Evolutionary conservation across 2,113 vertebrate genomes (phyloP), one percentile per base, ranked within the genome.

Genomic region (Protobothrops flavoviridis): DNA sequence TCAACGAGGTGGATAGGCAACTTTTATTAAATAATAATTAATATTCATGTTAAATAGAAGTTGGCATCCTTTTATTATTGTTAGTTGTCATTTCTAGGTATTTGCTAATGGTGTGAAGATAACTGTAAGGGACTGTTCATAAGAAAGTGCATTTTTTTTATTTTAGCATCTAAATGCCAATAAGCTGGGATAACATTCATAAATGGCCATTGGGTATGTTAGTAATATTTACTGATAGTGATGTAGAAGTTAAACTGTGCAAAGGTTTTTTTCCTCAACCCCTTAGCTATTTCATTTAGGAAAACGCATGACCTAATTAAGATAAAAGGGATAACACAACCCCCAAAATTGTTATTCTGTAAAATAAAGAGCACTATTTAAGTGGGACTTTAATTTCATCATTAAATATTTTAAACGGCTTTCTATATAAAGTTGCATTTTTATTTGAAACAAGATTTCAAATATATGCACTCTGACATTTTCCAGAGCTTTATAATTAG

Each of bases 251-350:
- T 92, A 94, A 93, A 90, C 89, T 53, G 23, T 90, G 88, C 2
- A 4, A 48, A 64, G 48, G 21, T 29, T 91, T 93, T 94, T 92
- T 95, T 93, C 20, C 4, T 21, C 94, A 21, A 90, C n/a, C 92
- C 48, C 92, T 61, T 87, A 95, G 86, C 17, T 89, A 9, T 96
- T 91, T 87, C 89, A 33, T 29, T 92, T 93, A 94, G 94, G 91
- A 96, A 95, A 97, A 96, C 95, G 52, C 92, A 96, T 96, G 95
- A 96, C 95, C 96, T 93, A 96, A 96, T 96, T 97, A 96, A 95
- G 93, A 94, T 93, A 93, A 96, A 96, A 96, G 56, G 94, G 90
- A 95, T 95, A 95, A 94, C 90, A 94, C 91, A 95, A 52, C 94
- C 59, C 94, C 1, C 0, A 85, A 95, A 97, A 95, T 96, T 97